Evolutionary conservation across 2,888 invertebrate species (phyloP).

Genomic region (Noctua comes): DNA sequence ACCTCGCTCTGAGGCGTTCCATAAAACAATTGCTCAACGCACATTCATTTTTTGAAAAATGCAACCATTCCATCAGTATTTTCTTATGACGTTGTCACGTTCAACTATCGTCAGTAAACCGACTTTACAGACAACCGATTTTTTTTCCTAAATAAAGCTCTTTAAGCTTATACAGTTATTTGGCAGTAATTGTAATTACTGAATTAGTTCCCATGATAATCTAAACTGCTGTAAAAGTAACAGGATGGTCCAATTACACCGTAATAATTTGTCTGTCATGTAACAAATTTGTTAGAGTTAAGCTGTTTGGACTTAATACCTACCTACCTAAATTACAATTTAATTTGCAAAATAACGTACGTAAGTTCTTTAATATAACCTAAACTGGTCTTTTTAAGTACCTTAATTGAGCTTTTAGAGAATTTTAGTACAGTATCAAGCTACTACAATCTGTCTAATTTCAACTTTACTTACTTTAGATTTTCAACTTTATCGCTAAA

Average conservation of each 20-base stretch:
- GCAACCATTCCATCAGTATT: no score
- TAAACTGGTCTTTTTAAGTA: background rate
- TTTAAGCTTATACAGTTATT: constrained; percentile 21
- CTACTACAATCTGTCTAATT: no score
- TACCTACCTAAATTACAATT: background rate
- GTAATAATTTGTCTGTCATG: constrained; percentile 6
- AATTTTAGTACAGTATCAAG: background rate
- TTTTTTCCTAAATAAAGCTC: background rate
- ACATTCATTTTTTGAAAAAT: no score
- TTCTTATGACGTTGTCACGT: no score
- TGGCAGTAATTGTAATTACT: constrained; percentile 23
- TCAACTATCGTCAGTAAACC: no score
- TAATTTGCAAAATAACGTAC: background rate
- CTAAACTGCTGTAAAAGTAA: constrained; percentile 8
- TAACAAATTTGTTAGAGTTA: background rate
- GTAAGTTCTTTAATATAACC: background rate
- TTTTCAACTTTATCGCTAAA: no score
- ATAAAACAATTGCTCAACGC: no score
- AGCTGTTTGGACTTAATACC: background rate
- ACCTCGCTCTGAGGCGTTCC: no score
- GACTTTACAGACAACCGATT: no score
- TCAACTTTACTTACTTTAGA: no score
- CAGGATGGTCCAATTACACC: constrained; percentile 27
- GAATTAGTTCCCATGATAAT: constrained; percentile 15
- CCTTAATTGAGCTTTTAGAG: background rate